phyloP scores from a whole-genome alignment of 2,797 vertebrate species.

The Sardinella longiceps region DNA sequence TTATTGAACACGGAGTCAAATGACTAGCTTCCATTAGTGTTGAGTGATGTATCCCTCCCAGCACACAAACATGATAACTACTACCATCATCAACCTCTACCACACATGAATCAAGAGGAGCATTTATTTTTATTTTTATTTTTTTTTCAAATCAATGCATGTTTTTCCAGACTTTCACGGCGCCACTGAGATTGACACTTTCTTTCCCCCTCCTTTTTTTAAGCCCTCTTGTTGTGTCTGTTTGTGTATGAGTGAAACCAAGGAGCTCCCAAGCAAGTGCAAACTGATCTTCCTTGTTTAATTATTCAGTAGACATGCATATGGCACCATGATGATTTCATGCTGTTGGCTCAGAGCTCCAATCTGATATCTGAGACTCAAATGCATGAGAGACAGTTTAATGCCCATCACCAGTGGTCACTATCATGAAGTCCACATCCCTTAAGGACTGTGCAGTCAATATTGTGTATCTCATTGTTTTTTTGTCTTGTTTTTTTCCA shows the following conservation, averaged over 20 bases:
- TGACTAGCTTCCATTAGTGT: slow-evolving; percentile 1
- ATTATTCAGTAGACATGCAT: slow-evolving; percentile 13
- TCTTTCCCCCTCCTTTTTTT: background rate
- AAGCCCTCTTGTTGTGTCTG: background rate
- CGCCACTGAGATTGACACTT: slow-evolving; percentile 46
- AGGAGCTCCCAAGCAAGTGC: background rate
- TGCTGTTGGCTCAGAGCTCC: background rate
- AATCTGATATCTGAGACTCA: background rate
- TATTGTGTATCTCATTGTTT: background rate
- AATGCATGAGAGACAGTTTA: background rate
- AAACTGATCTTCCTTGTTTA: background rate
- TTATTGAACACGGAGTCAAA: slow-evolving; percentile 26
- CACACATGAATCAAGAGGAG: slow-evolving; percentile 55
- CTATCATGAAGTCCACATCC: background rate
- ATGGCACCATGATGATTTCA: slow-evolving; percentile 21
- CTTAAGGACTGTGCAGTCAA: background rate
- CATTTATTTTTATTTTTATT: slow-evolving; percentile 41
- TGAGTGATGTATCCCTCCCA: background rate
- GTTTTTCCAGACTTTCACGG: slow-evolving; percentile 37
- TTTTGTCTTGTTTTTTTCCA: background rate
- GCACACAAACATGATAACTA: background rate
- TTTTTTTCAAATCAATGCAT: slow-evolving; percentile 51
- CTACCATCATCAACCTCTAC: slow-evolving; percentile 29
- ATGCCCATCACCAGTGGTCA: background rate
- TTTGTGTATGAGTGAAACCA: background rate